These are phyloP conservation scores for Muntiacus reevesi DNA, from an alignment of 2,113 vertebrate species.

Conservation along the genomic window DNA sequence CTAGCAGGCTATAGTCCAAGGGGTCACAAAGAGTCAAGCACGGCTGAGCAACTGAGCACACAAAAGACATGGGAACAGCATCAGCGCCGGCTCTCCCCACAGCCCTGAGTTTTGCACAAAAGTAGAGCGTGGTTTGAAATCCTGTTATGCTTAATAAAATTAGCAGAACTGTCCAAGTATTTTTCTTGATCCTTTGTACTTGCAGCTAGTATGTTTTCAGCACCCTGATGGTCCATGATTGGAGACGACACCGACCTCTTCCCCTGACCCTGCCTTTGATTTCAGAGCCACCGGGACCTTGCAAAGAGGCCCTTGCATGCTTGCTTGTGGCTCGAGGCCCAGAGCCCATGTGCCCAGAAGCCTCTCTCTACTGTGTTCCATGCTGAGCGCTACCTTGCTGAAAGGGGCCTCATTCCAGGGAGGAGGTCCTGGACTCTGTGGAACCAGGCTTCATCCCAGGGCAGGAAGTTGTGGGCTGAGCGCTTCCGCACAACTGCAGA, in stretches of 20 bases:
- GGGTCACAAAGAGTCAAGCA: neutral
- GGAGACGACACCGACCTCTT: neutral
- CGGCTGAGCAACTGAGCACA: neutral
- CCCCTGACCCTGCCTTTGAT: neutral
- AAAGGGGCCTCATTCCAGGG: neutral
- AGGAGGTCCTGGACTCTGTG: neutral
- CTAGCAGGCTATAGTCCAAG: neutral
- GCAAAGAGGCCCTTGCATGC: neutral
- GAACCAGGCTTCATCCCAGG: neutral
- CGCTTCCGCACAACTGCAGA: rapidly evolving
- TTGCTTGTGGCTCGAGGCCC: neutral
- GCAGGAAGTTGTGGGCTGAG: neutral
- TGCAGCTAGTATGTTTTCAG: neutral
- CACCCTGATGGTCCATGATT: neutral
- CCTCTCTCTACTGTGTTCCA: neutral
- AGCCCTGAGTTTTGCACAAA: neutral
- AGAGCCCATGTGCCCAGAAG: neutral
- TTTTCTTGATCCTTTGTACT: neutral
- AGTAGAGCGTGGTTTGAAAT: neutral
- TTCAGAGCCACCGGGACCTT: neutral
- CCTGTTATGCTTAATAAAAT: neutral
- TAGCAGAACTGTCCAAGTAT: neutral
- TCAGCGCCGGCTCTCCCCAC: neutral
- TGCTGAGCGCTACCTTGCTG: neutral
- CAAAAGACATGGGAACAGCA: neutral